A percentile compares a stretch with the other conserved stretches of the same genome.
phyloP scores from a whole-genome alignment of 2,797 vertebrate species.

The Helicolenus hilgendorfi region DNA sequence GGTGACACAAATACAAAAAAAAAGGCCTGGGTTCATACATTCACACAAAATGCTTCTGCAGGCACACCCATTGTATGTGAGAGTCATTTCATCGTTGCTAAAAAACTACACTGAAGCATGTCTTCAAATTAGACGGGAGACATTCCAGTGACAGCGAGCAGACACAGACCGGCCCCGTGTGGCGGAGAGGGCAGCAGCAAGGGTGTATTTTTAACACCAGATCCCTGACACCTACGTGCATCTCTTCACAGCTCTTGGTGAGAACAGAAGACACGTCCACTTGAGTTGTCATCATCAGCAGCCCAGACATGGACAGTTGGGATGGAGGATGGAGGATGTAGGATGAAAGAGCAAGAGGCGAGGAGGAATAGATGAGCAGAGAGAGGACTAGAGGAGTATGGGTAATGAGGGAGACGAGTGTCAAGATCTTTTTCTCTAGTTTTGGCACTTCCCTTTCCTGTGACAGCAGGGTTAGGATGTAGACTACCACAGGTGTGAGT shows the following conservation, averaged over 20 bases:
- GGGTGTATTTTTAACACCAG: constrained; percentile 84
- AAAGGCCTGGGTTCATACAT: constrained; percentile 9
- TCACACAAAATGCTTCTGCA: constrained; percentile 41
- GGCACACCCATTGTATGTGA: constrained; percentile 60
- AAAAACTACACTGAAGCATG: constrained; percentile 45
- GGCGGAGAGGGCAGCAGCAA: constrained; percentile 63
- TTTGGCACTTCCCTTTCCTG: constrained; percentile 47
- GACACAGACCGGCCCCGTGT: constrained; percentile 54
- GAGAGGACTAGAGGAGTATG: constrained; percentile 51
- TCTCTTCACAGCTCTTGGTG: constrained; percentile 82
- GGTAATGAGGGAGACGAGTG: constrained; percentile 75
- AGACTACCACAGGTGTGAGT: constrained; percentile 46
- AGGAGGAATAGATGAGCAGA: constrained; percentile 41
- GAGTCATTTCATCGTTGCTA: constrained; percentile 20
- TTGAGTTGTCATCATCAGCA: constrained; percentile 80
- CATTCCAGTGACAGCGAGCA: constrained; percentile 64
- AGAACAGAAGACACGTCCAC: constrained; percentile 84
- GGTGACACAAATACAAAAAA: constrained; percentile 7
- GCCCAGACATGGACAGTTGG: constrained; percentile 71
- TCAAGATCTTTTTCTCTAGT: constrained; percentile 55
- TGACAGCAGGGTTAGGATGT: constrained; percentile 52
- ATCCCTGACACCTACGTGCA: constrained; percentile 82
- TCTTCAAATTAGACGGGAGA: constrained; percentile 68
- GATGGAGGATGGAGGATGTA: constrained; percentile 37
- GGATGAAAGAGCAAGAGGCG: constrained; percentile 7